Evolutionary conservation across 2,113 vertebrate species (phyloP), one percentile per base, ranked within the genome.

Genomic region (Phalacrocorax carbo): DNA sequence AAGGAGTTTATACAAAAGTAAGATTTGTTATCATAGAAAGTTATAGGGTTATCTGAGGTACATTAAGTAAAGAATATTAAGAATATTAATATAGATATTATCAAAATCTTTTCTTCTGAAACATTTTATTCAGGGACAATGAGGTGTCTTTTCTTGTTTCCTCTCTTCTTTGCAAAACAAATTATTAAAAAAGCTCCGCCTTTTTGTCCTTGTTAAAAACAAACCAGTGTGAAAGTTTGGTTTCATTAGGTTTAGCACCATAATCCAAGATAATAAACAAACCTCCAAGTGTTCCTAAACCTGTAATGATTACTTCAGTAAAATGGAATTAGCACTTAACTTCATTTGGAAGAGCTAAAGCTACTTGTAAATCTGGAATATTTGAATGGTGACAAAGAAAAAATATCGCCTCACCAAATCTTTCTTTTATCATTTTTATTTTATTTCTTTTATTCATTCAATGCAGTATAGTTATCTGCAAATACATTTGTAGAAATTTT

Each of bases 1-100:
- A 90, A 93, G n/a, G 21, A 61, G 23, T 25, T 72, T 95, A 71
- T 61, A 52, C 36, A 71, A 66, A 94, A 93, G 60, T 66, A 78
- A 38, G 22, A 57, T 44, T 58, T 0, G 0, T 83, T 86, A 62
- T 73, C 13, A 38, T 7, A 81, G 51, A 90, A 85, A 49, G 22
- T 61, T 9, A 87, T 78, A 12, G 17, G 11, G 8, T 80, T 86
- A 48, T 25, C 42, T 46, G 17, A 15, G 11, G 5, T 71, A 38
- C 42, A 66, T 51, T 4, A 51, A 60, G 73, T 90, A 81, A 48
- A 48, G 14, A 84, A 52, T 76, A 64, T 60, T 73, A 72, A 72
- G 40, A 88, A 57, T 73, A 80, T 61, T 75, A 84, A 62, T 62
- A 26, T 7, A 68, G 65, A 78, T 1, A 11, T 69, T 70, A 66